Evolutionary conservation across 2,888 invertebrate genomes (phyloP).

Genomic region (Linyphia triangularis): DNA sequence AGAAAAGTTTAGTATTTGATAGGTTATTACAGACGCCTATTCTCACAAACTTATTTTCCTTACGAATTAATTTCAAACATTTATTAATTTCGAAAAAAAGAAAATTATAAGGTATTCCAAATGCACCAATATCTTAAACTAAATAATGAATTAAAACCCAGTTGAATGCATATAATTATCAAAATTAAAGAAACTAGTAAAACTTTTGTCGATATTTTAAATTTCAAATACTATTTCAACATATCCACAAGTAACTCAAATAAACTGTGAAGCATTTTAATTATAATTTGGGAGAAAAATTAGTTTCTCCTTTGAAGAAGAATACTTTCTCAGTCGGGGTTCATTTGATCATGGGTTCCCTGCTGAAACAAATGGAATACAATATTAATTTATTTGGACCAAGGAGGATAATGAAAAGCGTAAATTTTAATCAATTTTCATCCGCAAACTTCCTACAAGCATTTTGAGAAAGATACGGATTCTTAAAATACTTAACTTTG

Average conservation of each 20-base stretch:
- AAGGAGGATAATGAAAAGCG: not conserved
- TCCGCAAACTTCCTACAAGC: not conserved
- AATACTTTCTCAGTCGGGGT: not conserved
- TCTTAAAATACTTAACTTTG: no score
- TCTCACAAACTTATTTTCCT: no score
- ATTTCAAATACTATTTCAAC: not conserved
- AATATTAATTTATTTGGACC: not conserved
- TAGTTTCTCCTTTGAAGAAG: not conserved
- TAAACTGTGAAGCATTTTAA: slow-evolving; percentile 11
- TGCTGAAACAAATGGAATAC: not conserved
- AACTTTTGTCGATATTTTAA: not conserved
- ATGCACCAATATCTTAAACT: not conserved
- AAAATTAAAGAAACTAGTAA: not conserved
- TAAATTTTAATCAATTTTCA: slow-evolving; percentile 1
- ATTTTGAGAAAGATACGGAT: no score
- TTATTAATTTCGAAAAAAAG: no score
- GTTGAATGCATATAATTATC: not conserved
- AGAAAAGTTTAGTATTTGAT: no score
- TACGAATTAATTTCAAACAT: no score
- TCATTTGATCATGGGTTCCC: not conserved
- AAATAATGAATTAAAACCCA: not conserved
- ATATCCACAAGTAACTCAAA: not conserved
- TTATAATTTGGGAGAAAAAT: slow-evolving; percentile 26
- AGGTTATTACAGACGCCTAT: no score
- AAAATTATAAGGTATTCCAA: not conserved